These are phyloP conservation scores for Chamaea fasciata DNA, from an alignment of 2,113 vertebrate species.

Conservation along the genomic window DNA sequence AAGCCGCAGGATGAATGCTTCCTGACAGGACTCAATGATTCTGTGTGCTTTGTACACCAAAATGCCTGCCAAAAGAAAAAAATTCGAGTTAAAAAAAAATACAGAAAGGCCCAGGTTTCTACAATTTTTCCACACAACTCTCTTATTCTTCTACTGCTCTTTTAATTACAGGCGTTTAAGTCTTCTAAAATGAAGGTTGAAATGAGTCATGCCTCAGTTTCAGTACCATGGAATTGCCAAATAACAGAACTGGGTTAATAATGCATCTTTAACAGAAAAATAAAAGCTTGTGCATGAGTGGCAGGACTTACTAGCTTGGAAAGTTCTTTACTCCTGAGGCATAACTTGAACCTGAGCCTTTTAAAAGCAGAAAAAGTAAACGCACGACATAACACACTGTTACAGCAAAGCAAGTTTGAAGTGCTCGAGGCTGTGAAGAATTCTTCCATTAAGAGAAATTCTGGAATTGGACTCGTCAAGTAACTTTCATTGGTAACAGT, in stretches of 20 bases:
- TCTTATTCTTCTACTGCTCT: not conserved
- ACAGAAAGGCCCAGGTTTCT: not conserved
- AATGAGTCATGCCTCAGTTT: not conserved
- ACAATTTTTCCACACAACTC: not conserved
- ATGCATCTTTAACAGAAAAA: not conserved
- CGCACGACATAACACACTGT: not conserved
- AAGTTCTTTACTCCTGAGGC: not conserved
- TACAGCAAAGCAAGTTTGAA: not conserved
- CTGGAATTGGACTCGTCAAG: not conserved
- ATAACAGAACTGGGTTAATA: not conserved
- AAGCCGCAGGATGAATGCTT: slow-evolving; percentile 94
- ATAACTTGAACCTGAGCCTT: not conserved
- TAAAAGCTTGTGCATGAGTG: not conserved
- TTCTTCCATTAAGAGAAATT: not conserved
- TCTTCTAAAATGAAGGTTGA: not conserved
- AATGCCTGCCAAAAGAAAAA: slow-evolving; percentile 71
- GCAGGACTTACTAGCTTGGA: not conserved
- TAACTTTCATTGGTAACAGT: not conserved
- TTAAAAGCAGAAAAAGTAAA: not conserved
- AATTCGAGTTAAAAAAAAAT: not conserved
- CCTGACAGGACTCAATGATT: slow-evolving; percentile 96
- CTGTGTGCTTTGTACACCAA: slow-evolving; percentile 57
- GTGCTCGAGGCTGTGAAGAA: not conserved
- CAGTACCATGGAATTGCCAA: not conserved
- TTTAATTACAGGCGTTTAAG: not conserved